Base-by-base conservation (phyloP, 2,797 vertebrate genomes). In the Picus viridis region DNA sequence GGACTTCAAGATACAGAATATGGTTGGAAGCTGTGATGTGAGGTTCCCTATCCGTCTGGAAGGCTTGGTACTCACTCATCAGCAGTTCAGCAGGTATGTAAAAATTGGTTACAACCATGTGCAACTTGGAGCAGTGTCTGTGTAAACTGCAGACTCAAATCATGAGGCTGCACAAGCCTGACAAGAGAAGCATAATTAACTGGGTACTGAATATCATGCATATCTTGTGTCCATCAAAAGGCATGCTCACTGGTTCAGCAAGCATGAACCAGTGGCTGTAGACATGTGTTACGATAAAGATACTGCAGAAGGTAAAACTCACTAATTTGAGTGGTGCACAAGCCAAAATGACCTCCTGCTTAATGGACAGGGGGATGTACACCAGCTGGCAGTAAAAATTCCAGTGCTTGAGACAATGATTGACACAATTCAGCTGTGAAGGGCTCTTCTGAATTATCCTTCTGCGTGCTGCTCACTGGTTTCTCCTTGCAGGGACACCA, bases 1-100 rank as follows among this genome's bases (percentile, higher is more conserved):
- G 61, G 98, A 99, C 96, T 99, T 99, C 89, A 99, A 99, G 96
- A 99, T 99, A 93, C 99, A 99, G 97, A 99, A 99, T 95, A 99
- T 99, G 98, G 99, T 99, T 94, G 99, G 98, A 32, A 99, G 99
- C 96, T 99, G 99, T 67, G 99, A 99, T 1, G 99, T 99, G 39
- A 98, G 97, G 86, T 99, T 99, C 91, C 98, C 99, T 74, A 99
- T 99, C 96, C 97, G 98, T 10, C 97, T 99, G 94, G 99, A 99
- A 91, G 98, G 98, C 16, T 97, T 99, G 96, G 98, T 99, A n/a
- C 97, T 99, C 53, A 98, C 98, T 32, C 99, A 99, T 92, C 99
- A 98, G 81, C 99, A 99, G 96, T 99, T 99, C 97, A 98, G 98
- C 98, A 99, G 99, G 99, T 99, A 97, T 2, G 88, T 74, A 62